Percentiles rank a stretch among this genome's conserved stretches.
Conservation (phyloP, 1,140 invertebrate genomes). For the Ridgeia piscesae region DNA sequence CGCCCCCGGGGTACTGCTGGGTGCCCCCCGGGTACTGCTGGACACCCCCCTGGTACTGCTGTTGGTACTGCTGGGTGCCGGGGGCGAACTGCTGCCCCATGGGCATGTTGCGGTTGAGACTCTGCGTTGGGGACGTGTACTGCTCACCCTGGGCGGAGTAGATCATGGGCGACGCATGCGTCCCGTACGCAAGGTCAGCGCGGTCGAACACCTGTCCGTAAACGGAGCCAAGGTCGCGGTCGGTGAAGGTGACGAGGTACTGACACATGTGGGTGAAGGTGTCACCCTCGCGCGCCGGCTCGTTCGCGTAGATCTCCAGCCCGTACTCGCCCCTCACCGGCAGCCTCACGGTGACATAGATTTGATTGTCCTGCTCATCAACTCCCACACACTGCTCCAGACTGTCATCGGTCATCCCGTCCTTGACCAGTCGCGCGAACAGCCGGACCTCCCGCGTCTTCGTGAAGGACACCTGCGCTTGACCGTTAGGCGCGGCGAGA, state of each 20-base stretch:
- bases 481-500: constrained; percentile 32
- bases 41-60: background rate
- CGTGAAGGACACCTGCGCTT: constrained; percentile 29
- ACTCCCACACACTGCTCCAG: constrained; percentile 25
- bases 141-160: background rate
- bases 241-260: constrained; percentile 39
- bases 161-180: constrained; percentile 24
- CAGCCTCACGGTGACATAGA: constrained; percentile 26
- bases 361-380: constrained; percentile 27
- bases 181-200: constrained; percentile 20
- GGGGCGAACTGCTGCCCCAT: constrained; percentile 1
- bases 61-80: background rate
- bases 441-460: constrained; percentile 29
- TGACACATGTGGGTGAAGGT: constrained; percentile 55
- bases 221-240: constrained; percentile 26
- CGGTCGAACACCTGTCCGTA: constrained; percentile 33
- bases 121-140: background rate
- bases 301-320: constrained; percentile 57
- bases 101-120: background rate
- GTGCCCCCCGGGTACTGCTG: background rate
- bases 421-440: constrained; percentile 27
- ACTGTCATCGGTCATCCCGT: constrained; percentile 27
- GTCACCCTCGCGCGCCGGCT: constrained; percentile 51
- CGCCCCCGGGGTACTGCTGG: background rate
- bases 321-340: constrained; percentile 57